Evolutionary conservation across 2,113 vertebrate species (phyloP), one percentile per base, ranked within the genome.

Genomic region (Nicator chloris): DNA sequence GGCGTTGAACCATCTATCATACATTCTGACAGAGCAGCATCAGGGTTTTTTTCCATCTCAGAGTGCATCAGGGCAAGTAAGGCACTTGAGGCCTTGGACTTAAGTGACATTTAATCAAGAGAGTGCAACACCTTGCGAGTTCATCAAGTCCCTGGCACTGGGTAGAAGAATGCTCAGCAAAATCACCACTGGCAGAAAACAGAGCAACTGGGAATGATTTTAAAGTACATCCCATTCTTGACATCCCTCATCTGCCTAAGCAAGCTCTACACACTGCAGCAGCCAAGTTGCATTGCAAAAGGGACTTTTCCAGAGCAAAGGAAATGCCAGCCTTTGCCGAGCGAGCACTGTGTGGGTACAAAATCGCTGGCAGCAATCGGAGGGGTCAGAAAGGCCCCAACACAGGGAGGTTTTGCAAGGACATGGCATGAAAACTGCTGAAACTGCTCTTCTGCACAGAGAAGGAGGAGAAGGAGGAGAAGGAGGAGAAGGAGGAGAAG

Each of bases 351-450:
- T 3, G 12, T 15, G 35, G 24, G 33, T 18, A 42, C 71, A 75
- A 68, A 76, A 63, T 19, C 9, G 1, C n/a, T 26, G 6, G 13
- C 24, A 23, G 51, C 31, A n/a, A 69, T 59, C 0, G 0, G 35
- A 82, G 44, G 16, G 24, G 21, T 44, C 10, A 77, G 54, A 85
- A 73, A 44, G 15, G 22, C 21, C 28, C 28, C 2, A 2, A 6
- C 24, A 64, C 16, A 56, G 14, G 26, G 22, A 66, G 9, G 17
- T 39, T 82, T 73, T 15, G 0, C 3, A 1, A 31, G 23, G 22
- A 40, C 19, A 16, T 19, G 24, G 40, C 28, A 61, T 24, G 26
- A 54, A 64, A 84, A 47, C 40, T 37, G 17, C 81, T 73, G 53
- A 59, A 72, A 47, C 39, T 28, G 30, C 39, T 82, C 44, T 42